Conservation (phyloP, 2,888 invertebrate genomes). For the Uloborus plumipes region DNA sequence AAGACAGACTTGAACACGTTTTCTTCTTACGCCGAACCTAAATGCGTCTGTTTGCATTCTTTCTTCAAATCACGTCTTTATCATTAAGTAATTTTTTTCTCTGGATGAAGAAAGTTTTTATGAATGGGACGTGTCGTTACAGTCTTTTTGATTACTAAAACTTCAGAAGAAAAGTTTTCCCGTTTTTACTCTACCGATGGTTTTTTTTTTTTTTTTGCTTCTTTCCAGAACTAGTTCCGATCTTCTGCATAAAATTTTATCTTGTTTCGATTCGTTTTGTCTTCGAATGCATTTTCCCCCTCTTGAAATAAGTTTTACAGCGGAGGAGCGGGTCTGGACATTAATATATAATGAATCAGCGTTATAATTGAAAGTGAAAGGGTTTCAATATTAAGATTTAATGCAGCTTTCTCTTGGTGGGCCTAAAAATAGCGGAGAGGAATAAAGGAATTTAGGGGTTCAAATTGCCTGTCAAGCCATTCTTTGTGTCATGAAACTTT, state of each 20-base stretch:
- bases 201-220: constrained; percentile 11
- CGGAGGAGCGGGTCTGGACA: not conserved
- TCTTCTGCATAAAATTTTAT: constrained; percentile 19
- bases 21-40: constrained; percentile 24
- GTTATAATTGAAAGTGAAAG: constrained; percentile 9
- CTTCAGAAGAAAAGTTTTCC: constrained; percentile 20
- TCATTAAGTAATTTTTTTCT: constrained; percentile 47
- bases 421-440: no score
- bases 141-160: constrained; percentile 40
- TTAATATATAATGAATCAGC: constrained; percentile 7
- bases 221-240: constrained; percentile 19
- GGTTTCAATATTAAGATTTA: no score
- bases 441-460: no score
- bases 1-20: constrained; percentile 39
- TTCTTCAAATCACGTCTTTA: constrained; percentile 52
- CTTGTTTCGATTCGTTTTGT: constrained; percentile 8
- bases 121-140: constrained; percentile 56
- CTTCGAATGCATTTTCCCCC: not conserved
- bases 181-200: constrained; percentile 8
- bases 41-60: constrained; percentile 56
- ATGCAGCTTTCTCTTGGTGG: no score
- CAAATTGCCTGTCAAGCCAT: no score
- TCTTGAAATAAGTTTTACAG: not conserved
- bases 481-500: no score
- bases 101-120: constrained; percentile 33